These are phyloP conservation scores for Protonemura montana DNA, from an alignment of 2,888 invertebrate genomes.

Conservation along the genomic window DNA sequence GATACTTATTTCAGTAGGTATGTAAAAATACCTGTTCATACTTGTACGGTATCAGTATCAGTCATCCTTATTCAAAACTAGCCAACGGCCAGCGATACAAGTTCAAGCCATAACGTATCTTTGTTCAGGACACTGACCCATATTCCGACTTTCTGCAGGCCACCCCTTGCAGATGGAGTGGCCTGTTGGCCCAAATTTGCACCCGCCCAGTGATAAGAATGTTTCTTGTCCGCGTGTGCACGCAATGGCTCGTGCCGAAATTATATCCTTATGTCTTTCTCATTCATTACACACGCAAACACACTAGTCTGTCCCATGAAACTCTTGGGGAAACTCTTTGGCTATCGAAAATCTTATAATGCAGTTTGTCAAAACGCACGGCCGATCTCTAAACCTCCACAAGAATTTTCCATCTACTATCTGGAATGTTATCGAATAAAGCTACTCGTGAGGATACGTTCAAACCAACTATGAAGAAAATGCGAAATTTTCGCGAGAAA, in stretches of 20 bases:
- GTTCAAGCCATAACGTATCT: background rate
- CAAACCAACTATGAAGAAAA: no score
- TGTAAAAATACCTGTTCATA: background rate
- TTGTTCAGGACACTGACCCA: background rate
- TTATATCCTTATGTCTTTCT: background rate
- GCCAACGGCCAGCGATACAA: background rate
- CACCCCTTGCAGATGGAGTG: background rate
- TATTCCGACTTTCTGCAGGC: background rate
- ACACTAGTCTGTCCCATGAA: background rate
- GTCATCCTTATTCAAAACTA: background rate
- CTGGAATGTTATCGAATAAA: no score
- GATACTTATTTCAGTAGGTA: background rate
- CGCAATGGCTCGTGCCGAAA: background rate
- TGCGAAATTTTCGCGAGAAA: no score
- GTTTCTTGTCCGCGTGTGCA: background rate
- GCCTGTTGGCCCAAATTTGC: background rate
- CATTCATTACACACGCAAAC: background rate
- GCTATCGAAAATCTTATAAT: no score
- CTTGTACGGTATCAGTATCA: background rate
- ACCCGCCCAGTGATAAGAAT: background rate
- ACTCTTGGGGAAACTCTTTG: no score
- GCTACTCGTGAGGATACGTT: no score
- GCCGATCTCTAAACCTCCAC: no score
- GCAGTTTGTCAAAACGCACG: no score
- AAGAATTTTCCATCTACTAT: no score